Percentiles rank a stretch among this genome's conserved stretches.
Conservation (phyloP, 2,797 vertebrate species). For the Choloepus didactylus region DNA sequence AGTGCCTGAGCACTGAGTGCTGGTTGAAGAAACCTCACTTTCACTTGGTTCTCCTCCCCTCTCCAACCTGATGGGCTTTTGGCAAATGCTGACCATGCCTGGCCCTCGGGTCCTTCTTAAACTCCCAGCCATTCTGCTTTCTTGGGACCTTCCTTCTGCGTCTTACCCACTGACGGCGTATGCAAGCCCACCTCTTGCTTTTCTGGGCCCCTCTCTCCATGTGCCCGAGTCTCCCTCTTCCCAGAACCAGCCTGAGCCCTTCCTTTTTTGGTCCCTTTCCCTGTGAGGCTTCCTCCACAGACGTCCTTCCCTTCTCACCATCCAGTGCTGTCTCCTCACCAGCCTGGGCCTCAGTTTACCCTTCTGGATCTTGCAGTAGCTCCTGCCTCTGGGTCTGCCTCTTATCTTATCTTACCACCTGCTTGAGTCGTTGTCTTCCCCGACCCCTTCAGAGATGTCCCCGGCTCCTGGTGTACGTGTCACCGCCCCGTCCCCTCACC, state of each 20-base stretch:
- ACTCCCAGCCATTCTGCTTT: background rate
- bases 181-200: background rate
- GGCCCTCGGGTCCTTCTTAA: background rate
- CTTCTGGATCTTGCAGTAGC: background rate
- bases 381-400: background rate
- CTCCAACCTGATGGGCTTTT: background rate
- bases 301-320: background rate
- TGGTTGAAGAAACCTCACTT: background rate
- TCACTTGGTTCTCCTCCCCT: background rate
- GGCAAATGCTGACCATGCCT: background rate
- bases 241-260: background rate
- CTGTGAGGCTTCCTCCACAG: background rate
- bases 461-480: background rate
- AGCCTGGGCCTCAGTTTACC: too few species aligned
- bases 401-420: background rate
- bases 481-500: background rate
- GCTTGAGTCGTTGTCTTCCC: background rate
- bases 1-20: background rate
- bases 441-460: background rate
- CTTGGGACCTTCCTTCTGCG: background rate
- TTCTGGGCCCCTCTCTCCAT: background rate
- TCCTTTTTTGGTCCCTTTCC: background rate
- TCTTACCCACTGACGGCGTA: background rate
- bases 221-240: background rate
- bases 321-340: background rate